phyloP scores from a whole-genome alignment of 2,113 vertebrate species.

The Rhadina sibilatrix region DNA sequence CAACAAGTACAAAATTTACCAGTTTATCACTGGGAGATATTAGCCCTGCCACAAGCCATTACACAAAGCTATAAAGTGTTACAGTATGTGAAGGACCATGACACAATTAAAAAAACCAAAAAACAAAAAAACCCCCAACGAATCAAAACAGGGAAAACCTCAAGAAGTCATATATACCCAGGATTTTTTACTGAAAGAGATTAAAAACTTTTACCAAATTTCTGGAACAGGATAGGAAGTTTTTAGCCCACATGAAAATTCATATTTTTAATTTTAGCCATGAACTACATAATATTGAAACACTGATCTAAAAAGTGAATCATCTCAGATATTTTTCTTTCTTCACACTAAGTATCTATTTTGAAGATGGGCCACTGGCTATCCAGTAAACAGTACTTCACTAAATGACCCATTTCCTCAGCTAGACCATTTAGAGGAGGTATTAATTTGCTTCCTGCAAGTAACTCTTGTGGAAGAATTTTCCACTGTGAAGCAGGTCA shows the following conservation, averaged over 20 bases:
- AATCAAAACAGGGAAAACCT: background rate
- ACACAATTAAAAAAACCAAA: background rate
- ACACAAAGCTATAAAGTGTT: background rate
- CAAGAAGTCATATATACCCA: background rate
- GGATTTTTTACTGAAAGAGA: background rate
- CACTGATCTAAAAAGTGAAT: background rate
- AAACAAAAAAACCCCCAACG: no score
- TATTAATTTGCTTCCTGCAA: constrained; percentile 46
- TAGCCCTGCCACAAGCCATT: background rate
- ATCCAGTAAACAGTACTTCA: constrained; percentile 51
- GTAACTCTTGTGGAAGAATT: constrained; percentile 35
- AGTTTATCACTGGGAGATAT: background rate
- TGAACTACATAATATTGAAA: background rate
- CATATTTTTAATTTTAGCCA: background rate
- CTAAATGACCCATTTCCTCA: constrained; percentile 51
- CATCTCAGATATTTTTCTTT: constrained; percentile 42
- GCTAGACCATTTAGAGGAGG: constrained; percentile 23
- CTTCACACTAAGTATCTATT: constrained; percentile 19
- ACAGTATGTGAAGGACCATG: background rate
- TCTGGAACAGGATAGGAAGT: background rate
- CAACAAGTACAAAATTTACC: background rate
- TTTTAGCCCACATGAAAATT: background rate
- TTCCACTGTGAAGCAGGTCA: constrained; percentile 30
- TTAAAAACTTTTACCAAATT: background rate
- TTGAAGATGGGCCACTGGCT: constrained; percentile 30